Base-by-base conservation (phyloP, 2,888 invertebrate genomes). In the Caenorhabditis virilis region DNA sequence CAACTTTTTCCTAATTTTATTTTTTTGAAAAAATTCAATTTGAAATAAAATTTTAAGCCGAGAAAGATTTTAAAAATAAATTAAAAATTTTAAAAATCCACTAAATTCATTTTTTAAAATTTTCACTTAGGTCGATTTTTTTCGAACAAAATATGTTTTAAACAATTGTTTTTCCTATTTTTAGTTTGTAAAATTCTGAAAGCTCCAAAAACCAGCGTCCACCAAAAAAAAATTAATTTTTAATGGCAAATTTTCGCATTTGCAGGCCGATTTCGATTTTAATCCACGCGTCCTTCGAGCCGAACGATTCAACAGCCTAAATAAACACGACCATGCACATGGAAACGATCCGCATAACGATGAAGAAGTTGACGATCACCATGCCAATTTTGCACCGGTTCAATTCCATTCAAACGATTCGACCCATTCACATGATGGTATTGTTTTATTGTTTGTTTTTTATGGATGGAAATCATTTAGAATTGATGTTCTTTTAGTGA, bases 381-480 rank as follows among this genome's bases (percentile, higher is more conserved):
- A 78, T 41, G 82, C 80, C 13, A 76, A 81, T 36, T 62, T 62
- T 15, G 72, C 69, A 3, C 77, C 78, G 1, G 69, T 83, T 42
- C 70, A 78, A 45, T 83, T 83, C 57, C 83, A 83, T 62, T 61
- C 67, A 39, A 75, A 71, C 61, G 74, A 69, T 41, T 69, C 63
- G 20, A 59, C 61, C 13, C 72, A 77, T 54, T 63, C 68, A 51
- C 78, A 79, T 57, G 71, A 71, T 27, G 79, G 77, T 77, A 15
- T 38, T 42, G 7, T 47, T 30, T 30, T 30, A 30, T 30, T 36
- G 13, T 36, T 15, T 15, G 16, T 23, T 20, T 11, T 46, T 13
- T 26, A 46, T n/a, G 13, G 13, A 25, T 11, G n/a, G n/a, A n/a
- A n/a, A n/a, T n/a, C n/a, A n/a, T n/a, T n/a, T n/a, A n/a, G n/a